Base-by-base conservation (phyloP, 2,797 vertebrate species). In the Bradypodion ventrale region DNA sequence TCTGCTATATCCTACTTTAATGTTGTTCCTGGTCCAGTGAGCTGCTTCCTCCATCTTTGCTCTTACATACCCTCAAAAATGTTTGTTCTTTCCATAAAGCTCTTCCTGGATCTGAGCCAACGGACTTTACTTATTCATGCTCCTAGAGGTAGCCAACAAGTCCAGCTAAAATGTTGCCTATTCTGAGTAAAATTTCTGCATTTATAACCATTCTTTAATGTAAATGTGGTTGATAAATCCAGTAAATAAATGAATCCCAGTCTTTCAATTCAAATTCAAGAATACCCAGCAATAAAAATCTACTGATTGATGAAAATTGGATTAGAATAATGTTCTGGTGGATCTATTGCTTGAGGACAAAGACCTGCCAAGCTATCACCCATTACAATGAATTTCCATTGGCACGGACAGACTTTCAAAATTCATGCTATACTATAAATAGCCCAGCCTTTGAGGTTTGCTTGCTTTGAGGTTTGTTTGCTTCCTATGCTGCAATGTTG, bases 381-480 rank as follows among this genome's bases (percentile, higher is more conserved):
- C 15, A 66, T 65, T 83, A 60, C 35, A 4, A 23, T 60, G 77
- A 63, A 80, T 80, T 88, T 83, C 78, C 65, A 66, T 23, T 77
- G 27, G 7, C 16, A 19, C 4, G 15, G 37, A 29, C 79, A 83
- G 69, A 87, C 68, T 10, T 80, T 63, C 68, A 12, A 25, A 85
- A 10, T 65, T 66, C 29, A 59, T 2, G 35, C 32, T 80, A 1
- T 65, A 2, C 76, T 73, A 68, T 52, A 62, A 42, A 77, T 35
- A 68, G 23, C 7, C 35, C 16, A 59, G 79, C 12, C 1, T 78
- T 69, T 32, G 35, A 82, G 52, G 68, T 62, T 15, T n/a, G n/a
- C n/a, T n/a, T n/a, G n/a, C n/a, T n/a, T n/a, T n/a, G n/a, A n/a
- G n/a, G 2, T 84, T 27, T 83, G 79, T 63, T 59, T 0, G 3